These are phyloP conservation scores for Athalia circularis DNA, from an alignment of 2,888 invertebrate genomes.

Conservation along the genomic window DNA sequence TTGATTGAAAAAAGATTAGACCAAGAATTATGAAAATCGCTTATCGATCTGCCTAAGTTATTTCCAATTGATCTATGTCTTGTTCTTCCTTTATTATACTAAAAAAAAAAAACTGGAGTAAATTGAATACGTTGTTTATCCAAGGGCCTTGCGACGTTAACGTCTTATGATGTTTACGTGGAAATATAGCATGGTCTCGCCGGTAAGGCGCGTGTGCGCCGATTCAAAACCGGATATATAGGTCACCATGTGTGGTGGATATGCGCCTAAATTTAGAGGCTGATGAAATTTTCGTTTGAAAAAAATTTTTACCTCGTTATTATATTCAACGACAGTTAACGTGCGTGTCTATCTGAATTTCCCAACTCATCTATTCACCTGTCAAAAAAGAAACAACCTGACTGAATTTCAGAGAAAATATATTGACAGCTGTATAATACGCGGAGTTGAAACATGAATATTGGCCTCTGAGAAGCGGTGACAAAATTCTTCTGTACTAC, in stretches of 20 bases:
- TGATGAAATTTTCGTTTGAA: slow-evolving; percentile 28
- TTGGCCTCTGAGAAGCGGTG: no score
- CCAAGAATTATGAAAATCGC: no score
- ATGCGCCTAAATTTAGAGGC: slow-evolving; percentile 24
- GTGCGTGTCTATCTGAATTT: not conserved
- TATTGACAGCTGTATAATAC: not conserved
- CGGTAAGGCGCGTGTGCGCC: slow-evolving; percentile 1
- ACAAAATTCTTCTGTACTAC: no score
- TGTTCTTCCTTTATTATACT: no score
- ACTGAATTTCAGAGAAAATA: slow-evolving; percentile 1
- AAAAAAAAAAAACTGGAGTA: no score
- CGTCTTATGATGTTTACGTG: not conserved
- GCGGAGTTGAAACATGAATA: not conserved
- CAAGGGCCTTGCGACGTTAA: not conserved
- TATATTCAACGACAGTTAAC: not conserved
- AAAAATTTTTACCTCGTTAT: slow-evolving; percentile 15
- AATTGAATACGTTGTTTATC: no score
- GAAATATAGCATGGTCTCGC: not conserved
- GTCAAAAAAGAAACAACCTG: not conserved
- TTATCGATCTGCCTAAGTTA: no score
- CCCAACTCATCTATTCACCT: not conserved
- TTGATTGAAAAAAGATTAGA: no score
- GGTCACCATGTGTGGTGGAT: slow-evolving; percentile 33
- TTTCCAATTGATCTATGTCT: no score
- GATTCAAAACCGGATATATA: slow-evolving; percentile 26